Percentiles rank a stretch among this genome's conserved stretches.
Evolutionary conservation across 2,888 invertebrate genomes (phyloP).

Genomic region (Hirtodrosophila cameraria): DNA sequence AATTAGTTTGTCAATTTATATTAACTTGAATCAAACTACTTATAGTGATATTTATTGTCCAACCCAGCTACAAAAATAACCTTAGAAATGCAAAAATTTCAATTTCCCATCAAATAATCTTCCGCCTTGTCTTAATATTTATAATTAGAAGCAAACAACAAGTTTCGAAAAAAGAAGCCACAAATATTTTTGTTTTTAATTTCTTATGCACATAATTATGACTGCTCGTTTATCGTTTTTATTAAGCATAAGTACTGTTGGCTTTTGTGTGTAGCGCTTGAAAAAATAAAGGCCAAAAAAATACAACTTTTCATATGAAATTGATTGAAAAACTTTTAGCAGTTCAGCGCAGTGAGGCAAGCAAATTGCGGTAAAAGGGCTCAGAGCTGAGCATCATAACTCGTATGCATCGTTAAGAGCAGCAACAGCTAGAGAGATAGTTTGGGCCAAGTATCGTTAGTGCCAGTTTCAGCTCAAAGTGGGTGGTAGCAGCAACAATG

Average conservation of each 20-base stretch:
- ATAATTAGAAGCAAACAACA: no score
- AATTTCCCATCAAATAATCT: no score
- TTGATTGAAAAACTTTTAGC: constrained; percentile 75
- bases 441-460: constrained; percentile 15
- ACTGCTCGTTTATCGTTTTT: constrained; percentile 33
- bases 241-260: constrained; percentile 42
- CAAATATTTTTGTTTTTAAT: no score
- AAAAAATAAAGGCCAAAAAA: constrained; percentile 20
- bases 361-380: constrained; percentile 17
- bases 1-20: no score
- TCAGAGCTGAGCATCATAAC: constrained; percentile 9
- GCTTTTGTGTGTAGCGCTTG: constrained; percentile 18
- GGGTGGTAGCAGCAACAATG: constrained; percentile 13
- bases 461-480: constrained; percentile 3
- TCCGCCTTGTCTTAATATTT: no score
- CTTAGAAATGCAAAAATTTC: no score
- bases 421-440: constrained; percentile 41
- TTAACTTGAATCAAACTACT: no score
- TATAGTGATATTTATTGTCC: no score
- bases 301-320: constrained; percentile 73
- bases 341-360: constrained; percentile 2
- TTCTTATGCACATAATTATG: constrained; percentile 24
- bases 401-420: constrained; percentile 54
- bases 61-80: no score
- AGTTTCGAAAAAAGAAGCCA: no score